A percentile compares a stretch with the other conserved stretches of the same genome.
phyloP scores from a whole-genome alignment of 2,113 vertebrate species.

The Scortum barcoo region DNA sequence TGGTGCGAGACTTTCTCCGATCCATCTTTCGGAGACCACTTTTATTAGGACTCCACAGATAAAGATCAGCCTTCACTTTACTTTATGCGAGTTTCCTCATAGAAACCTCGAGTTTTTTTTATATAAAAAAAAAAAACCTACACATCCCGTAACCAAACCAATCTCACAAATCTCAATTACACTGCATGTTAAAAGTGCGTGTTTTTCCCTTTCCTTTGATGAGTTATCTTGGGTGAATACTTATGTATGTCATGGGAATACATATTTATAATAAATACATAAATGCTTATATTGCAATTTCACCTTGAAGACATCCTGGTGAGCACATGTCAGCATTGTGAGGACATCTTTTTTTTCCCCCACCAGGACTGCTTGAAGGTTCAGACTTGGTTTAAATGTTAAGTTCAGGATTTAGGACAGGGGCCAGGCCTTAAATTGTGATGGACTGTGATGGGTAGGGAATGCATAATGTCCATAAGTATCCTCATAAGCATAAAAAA shows the following conservation, averaged over 20 bases:
- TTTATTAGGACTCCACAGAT: slow-evolving; percentile 58
- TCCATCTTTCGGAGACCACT: slow-evolving; percentile 29
- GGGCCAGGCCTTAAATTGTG: not conserved
- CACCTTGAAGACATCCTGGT: not conserved
- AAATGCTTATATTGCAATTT: not conserved
- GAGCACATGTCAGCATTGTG: not conserved
- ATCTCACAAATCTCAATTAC: no score
- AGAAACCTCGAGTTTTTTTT: not conserved
- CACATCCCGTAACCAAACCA: not conserved
- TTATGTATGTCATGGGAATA: not conserved
- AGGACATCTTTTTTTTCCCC: not conserved
- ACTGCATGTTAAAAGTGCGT: not conserved
- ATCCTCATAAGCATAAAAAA: not conserved
- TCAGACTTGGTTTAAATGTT: not conserved
- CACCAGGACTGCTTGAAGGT: not conserved
- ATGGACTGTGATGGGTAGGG: not conserved
- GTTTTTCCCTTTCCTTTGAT: no score
- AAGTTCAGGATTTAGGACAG: not conserved
- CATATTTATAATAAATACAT: not conserved
- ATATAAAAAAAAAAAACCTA: slow-evolving; percentile 13
- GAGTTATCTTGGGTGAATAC: not conserved
- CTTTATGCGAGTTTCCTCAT: slow-evolving; percentile 21
- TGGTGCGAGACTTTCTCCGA: slow-evolving; percentile 19
- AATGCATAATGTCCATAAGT: not conserved
- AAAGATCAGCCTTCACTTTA: slow-evolving; percentile 53